These are phyloP conservation scores for Myanophis thanlyinensis DNA, from an alignment of 2,113 vertebrate species.

Conservation along the genomic window DNA sequence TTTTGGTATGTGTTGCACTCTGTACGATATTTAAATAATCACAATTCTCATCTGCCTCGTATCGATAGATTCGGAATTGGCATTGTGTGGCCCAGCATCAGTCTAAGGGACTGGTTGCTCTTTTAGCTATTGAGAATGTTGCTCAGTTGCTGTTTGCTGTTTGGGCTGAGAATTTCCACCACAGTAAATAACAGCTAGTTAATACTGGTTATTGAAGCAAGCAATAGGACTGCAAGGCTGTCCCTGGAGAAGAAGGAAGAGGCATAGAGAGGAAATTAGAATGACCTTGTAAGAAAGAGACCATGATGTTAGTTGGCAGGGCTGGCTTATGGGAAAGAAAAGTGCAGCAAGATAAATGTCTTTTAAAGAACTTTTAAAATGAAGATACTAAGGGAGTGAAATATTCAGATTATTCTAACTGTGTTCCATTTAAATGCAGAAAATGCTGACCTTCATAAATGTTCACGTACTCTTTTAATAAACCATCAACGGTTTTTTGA, in stretches of 20 bases:
- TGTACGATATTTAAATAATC: conserved; percentile 52
- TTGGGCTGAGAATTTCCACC: conserved; percentile 33
- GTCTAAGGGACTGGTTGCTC: background rate
- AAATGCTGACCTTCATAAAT: conserved; percentile 56
- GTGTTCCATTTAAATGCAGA: conserved; percentile 27
- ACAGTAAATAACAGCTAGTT: conserved; percentile 58
- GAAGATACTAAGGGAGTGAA: background rate
- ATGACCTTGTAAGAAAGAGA: conserved; percentile 52
- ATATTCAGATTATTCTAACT: conserved; percentile 19
- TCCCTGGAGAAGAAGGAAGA: conserved; percentile 52
- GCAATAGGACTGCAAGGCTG: conserved; percentile 47
- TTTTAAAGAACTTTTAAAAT: conserved; percentile 17
- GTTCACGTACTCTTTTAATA: conserved; percentile 47
- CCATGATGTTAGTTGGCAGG: conserved; percentile 7
- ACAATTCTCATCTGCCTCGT: background rate
- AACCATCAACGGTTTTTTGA: conserved; percentile 42
- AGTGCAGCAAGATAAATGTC: conserved; percentile 19
- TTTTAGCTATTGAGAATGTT: fast-evolving
- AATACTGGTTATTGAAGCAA: conserved; percentile 50
- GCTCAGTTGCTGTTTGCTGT: conserved; percentile 1
- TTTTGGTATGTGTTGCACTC: background rate
- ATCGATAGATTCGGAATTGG: conserved; percentile 11
- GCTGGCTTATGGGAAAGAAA: conserved; percentile 30
- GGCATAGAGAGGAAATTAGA: conserved; percentile 51
- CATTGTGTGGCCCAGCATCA: background rate